These are phyloP conservation scores for Gymnodraco acuticeps DNA, from an alignment of 2,797 vertebrate species.

Conservation along the genomic window DNA sequence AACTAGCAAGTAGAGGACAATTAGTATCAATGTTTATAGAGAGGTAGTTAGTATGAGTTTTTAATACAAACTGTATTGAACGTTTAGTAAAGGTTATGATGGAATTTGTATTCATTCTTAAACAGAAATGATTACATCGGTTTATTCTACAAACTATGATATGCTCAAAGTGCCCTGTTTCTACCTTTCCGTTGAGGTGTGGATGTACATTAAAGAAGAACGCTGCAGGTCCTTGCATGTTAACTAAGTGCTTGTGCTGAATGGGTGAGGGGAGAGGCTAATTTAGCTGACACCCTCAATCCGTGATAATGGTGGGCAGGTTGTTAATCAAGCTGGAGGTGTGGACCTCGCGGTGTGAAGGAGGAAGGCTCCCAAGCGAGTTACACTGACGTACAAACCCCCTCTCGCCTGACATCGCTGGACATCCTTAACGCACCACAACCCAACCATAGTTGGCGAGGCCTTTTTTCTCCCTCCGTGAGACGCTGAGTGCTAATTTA, in stretches of 20 bases:
- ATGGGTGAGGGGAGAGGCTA: slow-evolving; percentile 80
- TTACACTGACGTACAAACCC: slow-evolving; percentile 44
- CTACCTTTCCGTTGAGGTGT: background rate
- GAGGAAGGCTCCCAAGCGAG: slow-evolving; percentile 67
- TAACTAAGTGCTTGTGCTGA: slow-evolving; percentile 69
- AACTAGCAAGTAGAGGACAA: background rate
- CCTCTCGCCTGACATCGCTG: slow-evolving; percentile 39
- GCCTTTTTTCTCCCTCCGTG: background rate
- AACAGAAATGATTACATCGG: background rate
- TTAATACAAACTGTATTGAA: no score
- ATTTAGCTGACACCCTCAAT: slow-evolving; percentile 82
- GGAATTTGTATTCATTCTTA: no score
- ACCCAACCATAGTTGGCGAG: slow-evolving; percentile 41
- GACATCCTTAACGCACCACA: slow-evolving; percentile 68
- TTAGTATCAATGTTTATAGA: background rate
- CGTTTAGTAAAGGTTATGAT: no score
- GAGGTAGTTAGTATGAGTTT: background rate
- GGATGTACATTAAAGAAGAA: background rate
- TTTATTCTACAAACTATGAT: background rate
- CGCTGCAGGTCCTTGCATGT: slow-evolving; percentile 64
- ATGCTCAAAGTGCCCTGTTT: background rate
- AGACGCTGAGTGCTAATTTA: slow-evolving; percentile 50
- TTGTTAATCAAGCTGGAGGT: slow-evolving; percentile 83
- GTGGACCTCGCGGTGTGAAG: slow-evolving; percentile 55
- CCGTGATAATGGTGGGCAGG: slow-evolving; percentile 75